Conservation (phyloP, 2,888 invertebrate genomes). For the Bursaphelenchus okinawaensis region DNA sequence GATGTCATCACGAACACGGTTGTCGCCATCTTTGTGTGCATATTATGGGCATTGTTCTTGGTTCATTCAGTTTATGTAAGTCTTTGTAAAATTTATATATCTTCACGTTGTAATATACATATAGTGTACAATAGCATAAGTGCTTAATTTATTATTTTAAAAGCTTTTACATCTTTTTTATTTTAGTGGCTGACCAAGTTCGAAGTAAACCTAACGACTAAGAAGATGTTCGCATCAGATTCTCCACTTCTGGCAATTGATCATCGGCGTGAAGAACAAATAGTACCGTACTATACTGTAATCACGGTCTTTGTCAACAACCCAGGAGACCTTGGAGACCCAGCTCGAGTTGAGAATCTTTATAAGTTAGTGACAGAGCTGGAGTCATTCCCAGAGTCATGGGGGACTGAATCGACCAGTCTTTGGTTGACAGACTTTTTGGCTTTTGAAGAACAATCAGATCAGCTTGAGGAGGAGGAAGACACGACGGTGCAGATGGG, state of each 20-base stretch:
- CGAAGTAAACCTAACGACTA: conserved; percentile 26
- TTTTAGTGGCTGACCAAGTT: conserved; percentile 36
- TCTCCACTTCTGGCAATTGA: conserved; percentile 36
- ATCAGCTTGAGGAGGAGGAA: conserved; percentile 17
- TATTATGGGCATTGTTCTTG: conserved; percentile 28
- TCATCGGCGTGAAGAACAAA: conserved; percentile 24
- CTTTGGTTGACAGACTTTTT: conserved; percentile 53
- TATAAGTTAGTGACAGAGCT: conserved; percentile 51
- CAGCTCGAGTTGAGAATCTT: conserved; percentile 33
- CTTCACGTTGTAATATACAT: too few relatives aligned
- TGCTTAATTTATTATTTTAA: too few relatives aligned
- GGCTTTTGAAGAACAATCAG: conserved; percentile 38
- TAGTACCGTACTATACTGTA: conserved; percentile 34
- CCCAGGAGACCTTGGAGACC: conserved; percentile 43
- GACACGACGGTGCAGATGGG: neutral
- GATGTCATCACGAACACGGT: conserved; percentile 36
- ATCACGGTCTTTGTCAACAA: conserved; percentile 40
- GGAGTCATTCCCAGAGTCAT: conserved; percentile 38
- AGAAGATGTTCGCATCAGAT: conserved; percentile 30
- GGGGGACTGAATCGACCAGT: conserved; percentile 50
- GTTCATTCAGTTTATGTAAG: conserved; percentile 22
- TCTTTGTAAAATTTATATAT: too few relatives aligned
- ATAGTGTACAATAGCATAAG: too few relatives aligned
- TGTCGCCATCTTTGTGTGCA: conserved; percentile 32
- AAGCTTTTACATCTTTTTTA: neutral